Conservation (phyloP, 2,888 invertebrate species). For the Ariolimax columbianus region DNA sequence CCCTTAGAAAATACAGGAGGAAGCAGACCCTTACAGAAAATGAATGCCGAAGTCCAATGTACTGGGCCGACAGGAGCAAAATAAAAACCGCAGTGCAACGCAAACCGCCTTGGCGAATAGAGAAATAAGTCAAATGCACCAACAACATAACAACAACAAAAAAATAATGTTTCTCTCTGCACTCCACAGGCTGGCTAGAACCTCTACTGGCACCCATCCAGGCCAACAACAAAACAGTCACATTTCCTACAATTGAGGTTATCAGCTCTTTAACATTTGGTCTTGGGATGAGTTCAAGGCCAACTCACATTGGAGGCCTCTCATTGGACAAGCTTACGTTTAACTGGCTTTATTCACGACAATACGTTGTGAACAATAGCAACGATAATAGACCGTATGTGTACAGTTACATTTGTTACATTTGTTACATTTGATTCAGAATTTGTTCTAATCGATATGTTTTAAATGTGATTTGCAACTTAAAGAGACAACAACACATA, state of each 20-base stretch:
- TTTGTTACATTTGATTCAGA: too few relatives aligned
- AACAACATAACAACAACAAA: too few relatives aligned
- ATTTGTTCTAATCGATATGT: background rate
- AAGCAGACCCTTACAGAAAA: too few relatives aligned
- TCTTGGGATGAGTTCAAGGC: background rate
- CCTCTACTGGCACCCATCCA: slow-evolving; percentile 39
- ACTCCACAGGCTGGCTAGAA: slow-evolving; percentile 47
- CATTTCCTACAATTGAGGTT: slow-evolving; percentile 39
- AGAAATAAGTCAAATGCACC: too few relatives aligned
- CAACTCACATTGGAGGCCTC: slow-evolving; percentile 20
- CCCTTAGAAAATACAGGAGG: too few relatives aligned
- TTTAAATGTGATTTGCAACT: background rate
- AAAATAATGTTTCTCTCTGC: background rate
- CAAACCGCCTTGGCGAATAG: too few relatives aligned
- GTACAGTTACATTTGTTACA: background rate
- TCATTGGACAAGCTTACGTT: slow-evolving; percentile 16
- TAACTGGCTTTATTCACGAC: slow-evolving; percentile 39
- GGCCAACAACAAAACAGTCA: slow-evolving; percentile 19
- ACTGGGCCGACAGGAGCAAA: too few relatives aligned
- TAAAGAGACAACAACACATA: too few relatives aligned
- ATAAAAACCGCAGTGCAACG: too few relatives aligned
- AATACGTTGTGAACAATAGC: too few relatives aligned
- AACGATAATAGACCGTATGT: slow-evolving; percentile 9
- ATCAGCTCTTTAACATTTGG: slow-evolving; percentile 14
- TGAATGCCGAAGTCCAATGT: too few relatives aligned